phyloP scores from a whole-genome alignment of 64 coral and sea anemone species.

The Pachyseris speciosa region DNA sequence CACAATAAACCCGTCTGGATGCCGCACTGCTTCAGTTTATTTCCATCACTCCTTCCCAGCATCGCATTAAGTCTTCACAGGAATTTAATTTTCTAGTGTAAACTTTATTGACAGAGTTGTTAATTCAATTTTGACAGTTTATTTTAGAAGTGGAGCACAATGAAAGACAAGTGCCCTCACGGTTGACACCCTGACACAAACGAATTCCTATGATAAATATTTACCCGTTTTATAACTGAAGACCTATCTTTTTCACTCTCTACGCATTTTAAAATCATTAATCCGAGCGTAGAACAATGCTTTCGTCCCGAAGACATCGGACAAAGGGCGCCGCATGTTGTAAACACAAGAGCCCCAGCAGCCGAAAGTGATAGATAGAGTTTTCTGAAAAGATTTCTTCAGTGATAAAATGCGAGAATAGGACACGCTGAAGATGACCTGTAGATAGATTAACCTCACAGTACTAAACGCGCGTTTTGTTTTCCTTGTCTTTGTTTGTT shows the following conservation, averaged over 20 bases:
- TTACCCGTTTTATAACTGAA: background rate
- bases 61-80: conserved; percentile 54
- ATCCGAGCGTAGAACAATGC: background rate
- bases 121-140: conserved; percentile 65
- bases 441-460: background rate
- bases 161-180: conserved; percentile 38
- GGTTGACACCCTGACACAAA: conserved; percentile 19
- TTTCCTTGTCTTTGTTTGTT: background rate
- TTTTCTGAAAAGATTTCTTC: background rate
- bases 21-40: conserved; percentile 25
- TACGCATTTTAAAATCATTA: background rate
- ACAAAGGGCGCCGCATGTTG: conserved; percentile 30
- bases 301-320: background rate
- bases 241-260: background rate
- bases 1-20: background rate
- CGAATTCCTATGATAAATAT: conserved; percentile 1
- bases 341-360: background rate
- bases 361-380: background rate
- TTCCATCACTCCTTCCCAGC: conserved; percentile 61
- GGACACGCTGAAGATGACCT: conserved; percentile 6
- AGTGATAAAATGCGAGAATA: background rate
- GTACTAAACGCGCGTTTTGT: background rate
- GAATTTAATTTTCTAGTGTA: conserved; percentile 82
- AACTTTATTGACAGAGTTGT: conserved; percentile 70
- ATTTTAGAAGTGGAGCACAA: conserved; percentile 23